A percentile compares a stretch with the other conserved stretches of the same genome.
Conservation (phyloP, 2,797 vertebrate species). For the Acanthurus lineatus region DNA sequence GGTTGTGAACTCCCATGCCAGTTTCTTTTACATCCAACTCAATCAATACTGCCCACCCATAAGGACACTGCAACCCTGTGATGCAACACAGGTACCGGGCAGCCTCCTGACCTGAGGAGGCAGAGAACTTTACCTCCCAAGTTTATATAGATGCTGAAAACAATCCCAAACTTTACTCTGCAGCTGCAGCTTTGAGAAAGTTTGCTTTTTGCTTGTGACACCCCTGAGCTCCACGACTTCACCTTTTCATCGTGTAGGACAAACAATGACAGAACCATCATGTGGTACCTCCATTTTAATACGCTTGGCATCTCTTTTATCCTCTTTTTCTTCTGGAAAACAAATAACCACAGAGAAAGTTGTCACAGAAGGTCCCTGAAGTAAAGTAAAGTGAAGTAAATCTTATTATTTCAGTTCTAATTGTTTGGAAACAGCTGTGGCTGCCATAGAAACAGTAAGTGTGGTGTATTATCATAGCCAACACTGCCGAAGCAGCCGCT, state of each 20-base stretch:
- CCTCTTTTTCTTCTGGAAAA: not conserved
- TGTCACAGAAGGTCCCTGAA: not conserved
- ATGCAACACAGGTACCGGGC: slow-evolving; percentile 38
- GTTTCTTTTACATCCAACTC: slow-evolving; percentile 39
- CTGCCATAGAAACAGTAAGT: not conserved
- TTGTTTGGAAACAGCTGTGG: not conserved
- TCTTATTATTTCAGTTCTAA: not conserved
- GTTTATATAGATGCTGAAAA: slow-evolving; percentile 57
- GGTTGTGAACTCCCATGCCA: slow-evolving; percentile 45
- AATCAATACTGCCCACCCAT: slow-evolving; percentile 63
- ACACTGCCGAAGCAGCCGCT: not conserved
- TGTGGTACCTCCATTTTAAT: not conserved
- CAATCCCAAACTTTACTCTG: slow-evolving; percentile 38
- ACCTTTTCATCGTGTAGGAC: not conserved
- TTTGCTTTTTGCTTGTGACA: not conserved
- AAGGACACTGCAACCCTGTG: slow-evolving; percentile 36
- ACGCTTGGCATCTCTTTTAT: not conserved
- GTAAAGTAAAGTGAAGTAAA: too few species aligned
- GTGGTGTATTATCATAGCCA: too few species aligned
- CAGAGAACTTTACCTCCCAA: slow-evolving; percentile 32
- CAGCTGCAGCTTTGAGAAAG: slow-evolving; percentile 13
- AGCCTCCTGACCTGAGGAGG: slow-evolving; percentile 45
- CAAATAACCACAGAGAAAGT: not conserved
- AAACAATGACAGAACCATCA: not conserved
- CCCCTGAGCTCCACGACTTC: not conserved